Base-by-base conservation (phyloP, 1,140 invertebrate species). In the Nasonia longicornis region DNA sequence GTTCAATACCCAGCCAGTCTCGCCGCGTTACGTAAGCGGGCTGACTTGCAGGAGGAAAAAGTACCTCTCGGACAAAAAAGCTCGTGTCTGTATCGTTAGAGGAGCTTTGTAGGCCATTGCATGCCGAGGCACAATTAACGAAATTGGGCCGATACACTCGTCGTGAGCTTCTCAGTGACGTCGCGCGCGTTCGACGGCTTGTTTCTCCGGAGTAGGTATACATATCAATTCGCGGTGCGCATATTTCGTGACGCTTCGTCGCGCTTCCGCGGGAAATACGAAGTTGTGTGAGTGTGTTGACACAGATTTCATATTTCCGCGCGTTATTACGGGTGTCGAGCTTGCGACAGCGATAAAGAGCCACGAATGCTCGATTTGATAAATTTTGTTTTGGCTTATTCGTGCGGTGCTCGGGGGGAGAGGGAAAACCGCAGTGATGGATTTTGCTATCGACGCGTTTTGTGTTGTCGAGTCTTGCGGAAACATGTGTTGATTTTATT, bases 1-100 rank as follows among this genome's bases (percentile, higher is more conserved):
- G 88, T 85, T 91, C 90, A 83, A 91, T 90, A 90, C 82, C 76
- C 76, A 38, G 82, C 70, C 7, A n/a, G 42, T 74, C 20, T 22
- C 14, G 70, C 2, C 14, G 10, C 3, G 63, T 81, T 81, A 81
- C 26, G 67, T 77, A 69, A 81, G 1, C 26, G 31, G 8, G 7
- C 42, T 31, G 77, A 42, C 38, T 42, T 42, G 14, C n/a, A 1
- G 77, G 3, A 3, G 2, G 7, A 31, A 73, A 73, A 66, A 73
- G 42, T 42, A 3, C 0, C n/a, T 2, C 26, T 26, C 14, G 4
- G 0, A 29, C 16, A 48, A 77, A 77, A 77, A 69, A 16, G 67
- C 1, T 4, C 38, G 29, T 26, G 26, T 16, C 2, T 52, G 48
- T 52, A 29, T 35, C 3, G 79, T 82, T 80, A 72, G n/a, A 83